A percentile compares a stretch with the other conserved stretches of the same genome.
phyloP scores from a whole-genome alignment of 2,797 vertebrate species.

The Macrochelys suwanniensis region DNA sequence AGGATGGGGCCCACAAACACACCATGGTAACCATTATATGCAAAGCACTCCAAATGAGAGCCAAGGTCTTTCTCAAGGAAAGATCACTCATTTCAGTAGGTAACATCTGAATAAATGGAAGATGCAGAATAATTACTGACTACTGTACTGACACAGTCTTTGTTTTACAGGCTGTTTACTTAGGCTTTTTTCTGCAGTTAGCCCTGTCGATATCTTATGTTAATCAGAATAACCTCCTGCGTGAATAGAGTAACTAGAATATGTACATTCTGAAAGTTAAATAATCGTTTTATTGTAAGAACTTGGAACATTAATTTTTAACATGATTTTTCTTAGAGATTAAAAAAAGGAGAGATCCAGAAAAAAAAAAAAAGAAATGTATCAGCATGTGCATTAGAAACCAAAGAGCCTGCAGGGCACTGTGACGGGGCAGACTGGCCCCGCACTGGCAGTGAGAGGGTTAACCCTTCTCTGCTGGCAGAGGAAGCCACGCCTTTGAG shows the following conservation, averaged over 20 bases:
- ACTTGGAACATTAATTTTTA: neutral
- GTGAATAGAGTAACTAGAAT: neutral
- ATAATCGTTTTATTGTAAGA: neutral
- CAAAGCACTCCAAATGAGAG: neutral
- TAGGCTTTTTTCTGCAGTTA: neutral
- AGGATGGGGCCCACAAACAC: neutral
- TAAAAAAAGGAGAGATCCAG: neutral
- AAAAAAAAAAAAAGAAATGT: neutral
- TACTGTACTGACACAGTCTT: neutral
- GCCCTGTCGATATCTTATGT: neutral
- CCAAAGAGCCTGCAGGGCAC: neutral
- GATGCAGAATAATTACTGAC: neutral
- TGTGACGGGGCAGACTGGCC: no score
- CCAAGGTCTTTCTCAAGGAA: slow-evolving; percentile 3
- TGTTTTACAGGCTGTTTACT: neutral
- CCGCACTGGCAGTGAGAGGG: no score
- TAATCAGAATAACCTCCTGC: neutral
- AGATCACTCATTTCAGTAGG: neutral
- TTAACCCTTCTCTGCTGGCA: no score
- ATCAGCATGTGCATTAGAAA: slow-evolving; percentile 22
- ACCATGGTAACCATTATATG: neutral
- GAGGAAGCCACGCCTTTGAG: no score
- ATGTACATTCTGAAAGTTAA: slow-evolving; percentile 4
- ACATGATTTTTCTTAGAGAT: neutral
- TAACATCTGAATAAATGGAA: slow-evolving; percentile 1